Conservation (phyloP, 2,797 vertebrate species). For the Okamejei kenojei region DNA sequence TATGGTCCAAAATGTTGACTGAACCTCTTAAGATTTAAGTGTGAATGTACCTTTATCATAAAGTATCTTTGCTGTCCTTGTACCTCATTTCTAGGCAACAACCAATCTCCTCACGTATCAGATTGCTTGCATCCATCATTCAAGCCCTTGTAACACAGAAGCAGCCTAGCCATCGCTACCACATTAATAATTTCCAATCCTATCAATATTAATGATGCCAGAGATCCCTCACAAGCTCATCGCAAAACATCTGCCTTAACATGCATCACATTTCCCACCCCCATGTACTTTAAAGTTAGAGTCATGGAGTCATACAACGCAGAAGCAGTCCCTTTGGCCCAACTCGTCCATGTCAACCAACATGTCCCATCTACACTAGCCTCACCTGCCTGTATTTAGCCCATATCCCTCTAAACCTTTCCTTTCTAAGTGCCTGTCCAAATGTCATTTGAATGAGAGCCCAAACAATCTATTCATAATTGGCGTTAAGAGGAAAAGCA, state of each 20-base stretch:
- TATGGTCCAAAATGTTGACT: not conserved
- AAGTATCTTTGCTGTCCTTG: not conserved
- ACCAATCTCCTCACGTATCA: not conserved
- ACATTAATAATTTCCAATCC: not conserved
- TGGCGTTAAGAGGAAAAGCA: not conserved
- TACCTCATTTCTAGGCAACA: not conserved
- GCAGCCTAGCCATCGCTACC: not conserved
- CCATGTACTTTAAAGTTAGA: not conserved
- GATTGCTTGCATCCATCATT: not conserved
- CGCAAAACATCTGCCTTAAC: not conserved
- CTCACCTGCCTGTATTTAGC: too few species aligned
- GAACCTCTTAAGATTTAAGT: too few species aligned
- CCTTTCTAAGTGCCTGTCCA: too few species aligned
- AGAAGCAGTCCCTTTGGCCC: too few species aligned
- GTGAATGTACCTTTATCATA: not conserved
- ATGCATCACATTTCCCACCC: too few species aligned
- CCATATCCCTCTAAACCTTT: too few species aligned
- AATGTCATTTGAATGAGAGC: too few species aligned
- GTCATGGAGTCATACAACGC: too few species aligned
- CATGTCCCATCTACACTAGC: too few species aligned
- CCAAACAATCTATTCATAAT: not conserved
- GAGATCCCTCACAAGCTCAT: not conserved
- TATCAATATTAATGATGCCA: not conserved
- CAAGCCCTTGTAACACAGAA: not conserved
- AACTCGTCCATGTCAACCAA: too few species aligned